These are phyloP conservation scores for Hippocampus zosterae DNA, from an alignment of 2,113 vertebrate species.

Conservation along the genomic window DNA sequence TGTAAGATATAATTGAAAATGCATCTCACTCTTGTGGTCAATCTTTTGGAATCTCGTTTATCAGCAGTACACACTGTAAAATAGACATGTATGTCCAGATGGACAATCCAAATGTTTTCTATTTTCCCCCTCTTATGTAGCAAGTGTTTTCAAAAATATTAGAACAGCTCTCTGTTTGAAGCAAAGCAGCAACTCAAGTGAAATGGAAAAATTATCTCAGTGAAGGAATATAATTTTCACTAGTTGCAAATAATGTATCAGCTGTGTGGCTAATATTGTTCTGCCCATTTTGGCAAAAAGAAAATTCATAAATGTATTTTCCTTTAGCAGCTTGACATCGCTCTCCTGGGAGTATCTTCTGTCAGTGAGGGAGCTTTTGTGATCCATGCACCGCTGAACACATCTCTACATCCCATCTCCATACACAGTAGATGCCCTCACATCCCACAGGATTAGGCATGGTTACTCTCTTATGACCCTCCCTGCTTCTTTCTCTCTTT, in stretches of 20 bases:
- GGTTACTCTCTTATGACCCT: conserved; percentile 65
- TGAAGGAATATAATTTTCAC: neutral
- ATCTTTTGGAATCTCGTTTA: neutral
- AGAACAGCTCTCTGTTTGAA: neutral
- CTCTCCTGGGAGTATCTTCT: conserved; percentile 56
- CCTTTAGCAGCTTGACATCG: conserved; percentile 52
- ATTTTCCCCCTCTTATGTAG: neutral
- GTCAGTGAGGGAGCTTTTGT: conserved; percentile 66
- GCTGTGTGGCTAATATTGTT: conserved; percentile 21
- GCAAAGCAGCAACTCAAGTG: neutral
- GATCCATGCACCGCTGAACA: conserved; percentile 66
- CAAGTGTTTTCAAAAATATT: neutral
- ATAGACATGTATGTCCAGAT: neutral
- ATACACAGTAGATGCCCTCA: conserved; percentile 65
- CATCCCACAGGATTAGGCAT: conserved; percentile 73
- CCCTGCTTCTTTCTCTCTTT: conserved; percentile 15
- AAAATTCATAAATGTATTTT: neutral
- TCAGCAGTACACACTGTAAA: neutral
- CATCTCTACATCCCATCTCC: conserved; percentile 68
- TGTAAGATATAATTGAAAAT: neutral
- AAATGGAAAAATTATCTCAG: neutral
- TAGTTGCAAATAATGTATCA: neutral
- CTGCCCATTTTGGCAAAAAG: conserved; percentile 4
- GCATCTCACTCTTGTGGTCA: neutral
- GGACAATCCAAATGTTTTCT: neutral